Base-by-base conservation (phyloP, 2,888 invertebrate species). In the Epsilonema sp. region DNA sequence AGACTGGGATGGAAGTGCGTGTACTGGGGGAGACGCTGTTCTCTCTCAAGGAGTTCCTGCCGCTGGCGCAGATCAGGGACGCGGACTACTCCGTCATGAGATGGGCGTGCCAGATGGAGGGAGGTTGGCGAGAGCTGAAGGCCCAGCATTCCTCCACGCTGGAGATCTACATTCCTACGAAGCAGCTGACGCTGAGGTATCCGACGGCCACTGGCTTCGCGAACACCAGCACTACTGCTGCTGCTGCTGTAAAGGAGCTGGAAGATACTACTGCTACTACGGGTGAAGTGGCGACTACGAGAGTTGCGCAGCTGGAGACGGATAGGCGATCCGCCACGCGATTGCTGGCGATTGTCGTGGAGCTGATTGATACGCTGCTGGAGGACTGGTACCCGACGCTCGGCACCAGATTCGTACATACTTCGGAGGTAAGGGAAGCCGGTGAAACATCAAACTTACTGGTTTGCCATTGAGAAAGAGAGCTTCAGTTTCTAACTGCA, bases 351-450 rank as follows among this genome's bases (percentile, higher is more conserved):
- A 68, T 89, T 26, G 77, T 85, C 2, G 85, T 92, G 0, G 92
- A 92, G 65, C 89, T 92, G 63, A 82, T 97, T 52, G 97, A 97
- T 67, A 78, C 89, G 45, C 70, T 97, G 43, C 71, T 97, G 0
- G 94, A 97, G 66, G 94, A 97, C 68, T 97, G 94, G 94, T 94
- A 89, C 66, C 92, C 90, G 0, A 85, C 86, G 0, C 48, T 70
- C 24, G 92, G 92, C 21, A 90, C 90, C 0, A 76, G 94, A 37
- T 97, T 97, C 69, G 87, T 90, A 2, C 94, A 97, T 66, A 92
- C 92, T 0, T 89, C 89, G 0, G 89, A 90, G n/a, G n/a, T n/a
- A n/a, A n/a, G n/a, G n/a, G n/a, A n/a, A n/a, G n/a, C n/a, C n/a
- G n/a, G n/a, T n/a, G n/a, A n/a, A n/a, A n/a, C n/a, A n/a, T n/a